These are phyloP conservation scores for Drosophila willistoni DNA, from an alignment of 1,140 invertebrate species.

Conservation along the genomic window DNA sequence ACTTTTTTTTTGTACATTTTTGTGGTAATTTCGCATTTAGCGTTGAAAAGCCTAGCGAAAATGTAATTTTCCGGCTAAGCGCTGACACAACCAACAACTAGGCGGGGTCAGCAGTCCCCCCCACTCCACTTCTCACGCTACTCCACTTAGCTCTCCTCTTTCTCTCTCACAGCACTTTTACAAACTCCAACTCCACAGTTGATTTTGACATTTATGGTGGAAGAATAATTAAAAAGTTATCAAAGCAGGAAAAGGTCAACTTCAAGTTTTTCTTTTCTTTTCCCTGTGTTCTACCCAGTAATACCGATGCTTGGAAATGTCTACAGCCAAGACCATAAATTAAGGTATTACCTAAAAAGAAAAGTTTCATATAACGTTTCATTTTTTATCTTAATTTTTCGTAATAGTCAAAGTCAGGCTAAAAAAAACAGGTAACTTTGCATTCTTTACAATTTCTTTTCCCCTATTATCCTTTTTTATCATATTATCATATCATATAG, in stretches of 20 bases:
- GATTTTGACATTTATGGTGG: slow-evolving; percentile 72
- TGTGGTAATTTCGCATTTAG: slow-evolving; percentile 69
- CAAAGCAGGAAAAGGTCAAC: slow-evolving; percentile 28
- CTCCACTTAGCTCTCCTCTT: not conserved
- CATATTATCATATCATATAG: too few species aligned
- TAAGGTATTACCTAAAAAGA: too few species aligned
- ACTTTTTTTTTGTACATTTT: slow-evolving; percentile 33
- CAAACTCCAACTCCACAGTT: slow-evolving; percentile 29
- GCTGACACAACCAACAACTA: slow-evolving; percentile 26
- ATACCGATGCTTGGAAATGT: not conserved
- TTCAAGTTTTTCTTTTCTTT: not conserved
- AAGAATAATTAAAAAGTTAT: slow-evolving; percentile 69
- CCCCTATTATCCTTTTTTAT: too few species aligned
- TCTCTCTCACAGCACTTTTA: slow-evolving; percentile 14
- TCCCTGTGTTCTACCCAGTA: not conserved
- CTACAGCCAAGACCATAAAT: too few species aligned
- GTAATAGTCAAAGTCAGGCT: too few species aligned
- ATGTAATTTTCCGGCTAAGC: slow-evolving; percentile 68
- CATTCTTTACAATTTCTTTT: too few species aligned
- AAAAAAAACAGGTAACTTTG: too few species aligned
- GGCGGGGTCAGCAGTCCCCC: slow-evolving; percentile 23
- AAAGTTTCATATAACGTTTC: too few species aligned
- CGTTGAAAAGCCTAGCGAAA: slow-evolving; percentile 52
- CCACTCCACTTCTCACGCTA: not conserved
- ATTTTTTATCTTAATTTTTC: too few species aligned